These are phyloP conservation scores for Ailurus styani DNA, from an alignment of 2,113 vertebrate species.

Conservation along the genomic window DNA sequence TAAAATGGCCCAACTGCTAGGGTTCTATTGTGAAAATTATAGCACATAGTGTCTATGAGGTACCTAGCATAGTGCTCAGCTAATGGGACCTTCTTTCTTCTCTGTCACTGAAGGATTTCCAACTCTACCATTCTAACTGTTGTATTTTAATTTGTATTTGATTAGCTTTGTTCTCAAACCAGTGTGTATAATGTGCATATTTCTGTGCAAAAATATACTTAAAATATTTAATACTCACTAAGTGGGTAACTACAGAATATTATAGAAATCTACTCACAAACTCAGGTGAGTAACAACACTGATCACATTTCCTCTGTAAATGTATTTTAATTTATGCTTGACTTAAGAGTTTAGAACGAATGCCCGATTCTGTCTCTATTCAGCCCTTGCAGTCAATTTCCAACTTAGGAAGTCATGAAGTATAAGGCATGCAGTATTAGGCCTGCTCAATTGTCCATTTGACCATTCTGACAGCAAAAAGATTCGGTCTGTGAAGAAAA, in stretches of 20 bases:
- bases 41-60: background rate
- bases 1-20: background rate
- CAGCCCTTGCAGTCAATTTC: background rate
- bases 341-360: background rate
- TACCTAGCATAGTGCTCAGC: background rate
- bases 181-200: background rate
- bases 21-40: background rate
- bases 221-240: background rate
- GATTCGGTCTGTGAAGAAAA: slow-evolving; percentile 2
- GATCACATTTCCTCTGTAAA: background rate
- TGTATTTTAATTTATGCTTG: background rate
- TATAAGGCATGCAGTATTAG: background rate
- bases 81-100: background rate
- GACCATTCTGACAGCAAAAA: background rate
- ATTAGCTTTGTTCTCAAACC: background rate
- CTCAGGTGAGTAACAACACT: background rate
- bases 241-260: background rate
- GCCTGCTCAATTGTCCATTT: background rate
- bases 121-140: background rate
- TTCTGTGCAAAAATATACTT: background rate
- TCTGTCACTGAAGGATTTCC: background rate
- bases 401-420: slow-evolving; percentile 20
- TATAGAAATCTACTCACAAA: background rate
- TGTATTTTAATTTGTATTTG: background rate
- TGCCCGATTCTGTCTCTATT: background rate